Evolutionary conservation across 2,888 invertebrate genomes (phyloP).

Genomic region (Rotaria macrura): DNA sequence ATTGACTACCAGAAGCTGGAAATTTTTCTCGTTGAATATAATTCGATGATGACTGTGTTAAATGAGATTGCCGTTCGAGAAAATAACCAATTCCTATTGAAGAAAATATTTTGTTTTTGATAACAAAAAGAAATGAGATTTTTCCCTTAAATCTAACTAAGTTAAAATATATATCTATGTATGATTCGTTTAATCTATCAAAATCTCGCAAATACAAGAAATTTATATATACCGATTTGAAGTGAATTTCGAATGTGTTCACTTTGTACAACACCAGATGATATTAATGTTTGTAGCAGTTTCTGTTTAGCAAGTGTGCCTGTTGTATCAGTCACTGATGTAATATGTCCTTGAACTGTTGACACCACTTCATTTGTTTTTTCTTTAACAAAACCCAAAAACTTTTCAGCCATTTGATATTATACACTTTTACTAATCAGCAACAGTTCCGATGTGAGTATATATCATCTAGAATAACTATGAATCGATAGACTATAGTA

Average conservation of each 20-base stretch:
- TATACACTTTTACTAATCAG: not conserved
- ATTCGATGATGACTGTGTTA: not conserved
- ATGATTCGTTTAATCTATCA: too few species aligned
- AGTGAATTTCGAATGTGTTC: constrained; percentile 9
- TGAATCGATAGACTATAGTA: too few species aligned
- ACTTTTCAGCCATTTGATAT: not conserved
- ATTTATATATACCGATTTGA: not conserved
- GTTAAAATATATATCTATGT: too few species aligned
- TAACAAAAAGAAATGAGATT: too few species aligned
- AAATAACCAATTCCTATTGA: not conserved
- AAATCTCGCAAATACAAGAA: too few species aligned
- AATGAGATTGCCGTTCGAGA: not conserved
- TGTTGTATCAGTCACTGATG: not conserved
- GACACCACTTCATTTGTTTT: not conserved
- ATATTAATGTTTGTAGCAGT: not conserved
- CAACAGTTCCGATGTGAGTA: too few species aligned
- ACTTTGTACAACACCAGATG: not conserved
- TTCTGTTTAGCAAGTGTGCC: not conserved
- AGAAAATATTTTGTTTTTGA: too few species aligned
- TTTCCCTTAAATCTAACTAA: too few species aligned
- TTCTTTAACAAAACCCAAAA: not conserved
- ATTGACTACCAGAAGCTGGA: not conserved
- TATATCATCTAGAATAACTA: too few species aligned
- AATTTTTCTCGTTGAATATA: not conserved
- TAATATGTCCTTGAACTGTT: not conserved